Conservation (phyloP, 2,113 vertebrate species). For the Callithrix jacchus region DNA sequence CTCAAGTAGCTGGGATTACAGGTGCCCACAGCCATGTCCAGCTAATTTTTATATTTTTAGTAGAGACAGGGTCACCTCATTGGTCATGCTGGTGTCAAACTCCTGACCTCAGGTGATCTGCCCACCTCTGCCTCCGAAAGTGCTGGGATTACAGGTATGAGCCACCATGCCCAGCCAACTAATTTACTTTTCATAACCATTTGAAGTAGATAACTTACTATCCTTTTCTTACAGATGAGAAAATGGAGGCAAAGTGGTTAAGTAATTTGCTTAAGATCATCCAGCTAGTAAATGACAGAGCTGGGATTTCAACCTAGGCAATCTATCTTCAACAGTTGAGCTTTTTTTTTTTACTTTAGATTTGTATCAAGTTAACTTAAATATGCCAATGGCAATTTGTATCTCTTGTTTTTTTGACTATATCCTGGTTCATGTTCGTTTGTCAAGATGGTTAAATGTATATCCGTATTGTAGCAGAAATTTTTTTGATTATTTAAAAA, state of each 20-base stretch:
- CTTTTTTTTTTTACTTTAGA: neutral
- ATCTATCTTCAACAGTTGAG: neutral
- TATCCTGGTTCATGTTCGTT: neutral
- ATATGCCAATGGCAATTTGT: neutral
- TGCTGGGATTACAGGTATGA: too few species aligned
- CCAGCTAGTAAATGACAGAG: neutral
- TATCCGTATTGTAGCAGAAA: neutral
- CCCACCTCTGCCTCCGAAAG: too few species aligned
- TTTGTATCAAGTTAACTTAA: neutral
- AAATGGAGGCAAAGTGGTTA: neutral
- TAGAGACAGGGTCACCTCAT: too few species aligned
- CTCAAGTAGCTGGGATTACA: too few species aligned
- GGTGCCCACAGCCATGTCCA: too few species aligned
- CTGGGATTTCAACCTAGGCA: neutral
- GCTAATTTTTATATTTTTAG: too few species aligned
- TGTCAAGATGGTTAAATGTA: neutral
- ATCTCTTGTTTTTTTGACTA: neutral
- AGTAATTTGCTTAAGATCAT: slow-evolving; percentile 5
- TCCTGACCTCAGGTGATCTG: too few species aligned
- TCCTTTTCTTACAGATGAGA: neutral
- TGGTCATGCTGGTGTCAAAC: too few species aligned
- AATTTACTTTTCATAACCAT: neutral
- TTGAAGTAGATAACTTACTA: neutral
- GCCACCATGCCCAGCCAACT: too few species aligned
- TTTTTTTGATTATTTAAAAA: slow-evolving; percentile 13